These are phyloP conservation scores for Micrasema longulum DNA, from an alignment of 1,140 invertebrate species.

Conservation along the genomic window DNA sequence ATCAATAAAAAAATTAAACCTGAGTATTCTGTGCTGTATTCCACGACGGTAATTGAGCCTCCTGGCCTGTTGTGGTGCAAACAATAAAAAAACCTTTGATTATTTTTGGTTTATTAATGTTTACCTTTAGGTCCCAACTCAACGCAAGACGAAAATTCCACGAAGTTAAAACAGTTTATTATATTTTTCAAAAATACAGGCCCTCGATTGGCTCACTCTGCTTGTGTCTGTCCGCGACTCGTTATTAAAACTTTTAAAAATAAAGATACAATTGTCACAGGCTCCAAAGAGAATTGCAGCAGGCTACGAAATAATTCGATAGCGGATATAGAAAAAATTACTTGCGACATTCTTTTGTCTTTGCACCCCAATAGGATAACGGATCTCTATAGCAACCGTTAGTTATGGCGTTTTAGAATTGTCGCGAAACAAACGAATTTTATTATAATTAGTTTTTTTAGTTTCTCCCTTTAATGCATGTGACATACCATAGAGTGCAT, in stretches of 20 bases:
- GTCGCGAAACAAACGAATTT: slow-evolving; percentile 40
- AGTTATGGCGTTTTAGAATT: slow-evolving; percentile 9
- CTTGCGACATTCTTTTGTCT: slow-evolving; percentile 49
- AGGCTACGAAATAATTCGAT: slow-evolving; percentile 46
- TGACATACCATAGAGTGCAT: slow-evolving; percentile 27
- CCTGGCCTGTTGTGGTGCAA: too few relatives aligned
- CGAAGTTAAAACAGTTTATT: not conserved
- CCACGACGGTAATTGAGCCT: too few relatives aligned
- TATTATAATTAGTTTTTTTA: slow-evolving; percentile 45
- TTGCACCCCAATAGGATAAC: slow-evolving; percentile 40
- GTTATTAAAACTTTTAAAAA: slow-evolving; percentile 47
- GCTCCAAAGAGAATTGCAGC: slow-evolving; percentile 42
- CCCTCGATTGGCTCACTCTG: not conserved
- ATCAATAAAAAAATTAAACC: too few relatives aligned
- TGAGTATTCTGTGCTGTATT: too few relatives aligned
- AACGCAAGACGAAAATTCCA: too few relatives aligned
- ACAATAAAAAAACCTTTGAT: too few relatives aligned
- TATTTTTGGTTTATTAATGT: too few relatives aligned
- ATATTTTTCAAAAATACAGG: not conserved
- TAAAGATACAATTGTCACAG: slow-evolving; percentile 53
- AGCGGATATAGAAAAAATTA: slow-evolving; percentile 47
- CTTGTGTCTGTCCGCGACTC: slow-evolving; percentile 6
- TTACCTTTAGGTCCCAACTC: too few relatives aligned
- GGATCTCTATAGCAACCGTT: slow-evolving; percentile 20
- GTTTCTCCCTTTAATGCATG: slow-evolving; percentile 7